phyloP scores from a whole-genome alignment of 2,888 invertebrate species.

The Augochlorella aurata region DNA sequence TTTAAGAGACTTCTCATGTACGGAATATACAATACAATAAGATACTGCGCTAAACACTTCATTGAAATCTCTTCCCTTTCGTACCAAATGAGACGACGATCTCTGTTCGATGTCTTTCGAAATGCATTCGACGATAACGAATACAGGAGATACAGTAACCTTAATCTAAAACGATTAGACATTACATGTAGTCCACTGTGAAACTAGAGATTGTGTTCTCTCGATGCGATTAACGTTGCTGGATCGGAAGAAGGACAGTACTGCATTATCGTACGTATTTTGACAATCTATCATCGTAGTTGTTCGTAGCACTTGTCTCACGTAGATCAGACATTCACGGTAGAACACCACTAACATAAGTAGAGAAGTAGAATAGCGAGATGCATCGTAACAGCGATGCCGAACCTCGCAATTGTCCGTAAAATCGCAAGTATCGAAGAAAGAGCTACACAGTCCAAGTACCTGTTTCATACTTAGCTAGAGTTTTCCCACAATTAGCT shows the following conservation, averaged over 20 bases:
- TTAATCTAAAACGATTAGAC: constrained; percentile 15
- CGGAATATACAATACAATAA: no score
- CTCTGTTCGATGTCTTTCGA: background rate
- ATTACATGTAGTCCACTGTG: no score
- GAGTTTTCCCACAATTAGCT: constrained; percentile 51
- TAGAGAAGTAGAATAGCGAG: background rate
- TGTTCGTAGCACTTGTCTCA: constrained; percentile 7
- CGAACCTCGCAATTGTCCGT: constrained; percentile 8
- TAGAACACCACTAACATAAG: constrained; percentile 23
- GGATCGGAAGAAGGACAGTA: constrained; percentile 19
- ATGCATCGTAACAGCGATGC: background rate
- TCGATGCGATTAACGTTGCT: constrained; percentile 42
- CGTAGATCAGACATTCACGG: constrained; percentile 8
- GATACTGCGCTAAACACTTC: background rate
- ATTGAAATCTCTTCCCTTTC: background rate
- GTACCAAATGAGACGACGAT: background rate
- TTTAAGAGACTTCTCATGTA: no score
- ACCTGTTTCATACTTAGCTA: constrained; percentile 42
- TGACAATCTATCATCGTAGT: constrained; percentile 7
- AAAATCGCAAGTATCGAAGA: constrained; percentile 37
- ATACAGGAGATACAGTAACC: constrained; percentile 27
- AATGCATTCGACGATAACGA: constrained; percentile 38
- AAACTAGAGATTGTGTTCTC: background rate
- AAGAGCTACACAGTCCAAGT: constrained; percentile 42
- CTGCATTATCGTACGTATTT: constrained; percentile 24